Evolutionary conservation across 2,797 vertebrate species (phyloP).

Genomic region (Syncerus caffer): DNA sequence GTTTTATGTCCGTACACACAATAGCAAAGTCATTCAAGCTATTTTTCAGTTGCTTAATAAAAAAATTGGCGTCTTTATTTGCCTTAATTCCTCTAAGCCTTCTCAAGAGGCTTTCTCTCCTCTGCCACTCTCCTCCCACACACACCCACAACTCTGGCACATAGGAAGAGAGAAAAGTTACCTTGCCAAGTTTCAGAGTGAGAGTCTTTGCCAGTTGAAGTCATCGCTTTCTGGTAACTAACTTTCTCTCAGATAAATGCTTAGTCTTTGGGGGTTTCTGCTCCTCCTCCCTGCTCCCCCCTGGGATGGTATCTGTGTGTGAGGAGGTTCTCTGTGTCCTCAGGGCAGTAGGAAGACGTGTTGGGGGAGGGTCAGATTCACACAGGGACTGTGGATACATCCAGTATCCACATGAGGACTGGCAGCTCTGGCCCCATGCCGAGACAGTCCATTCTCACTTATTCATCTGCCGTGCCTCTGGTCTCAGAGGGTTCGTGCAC

Average conservation of each 20-base stretch:
- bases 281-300: background rate
- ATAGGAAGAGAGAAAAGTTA: slow-evolving; percentile 33
- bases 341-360: background rate
- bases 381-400: background rate
- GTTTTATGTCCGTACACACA: background rate
- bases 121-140: fast-evolving
- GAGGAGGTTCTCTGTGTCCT: background rate
- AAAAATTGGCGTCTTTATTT: background rate
- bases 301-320: background rate
- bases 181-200: background rate
- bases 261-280: background rate
- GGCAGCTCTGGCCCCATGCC: background rate
- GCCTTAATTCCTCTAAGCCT: background rate
- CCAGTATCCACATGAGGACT: background rate
- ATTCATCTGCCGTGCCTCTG: background rate
- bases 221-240: background rate
- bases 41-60: background rate
- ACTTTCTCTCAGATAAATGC: background rate
- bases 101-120: background rate
- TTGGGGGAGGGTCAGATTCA: fast-evolving
- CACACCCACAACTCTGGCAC: background rate
- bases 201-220: background rate
- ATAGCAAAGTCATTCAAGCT: background rate
- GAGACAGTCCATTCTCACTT: background rate
- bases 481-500: background rate